Percentiles rank a stretch among this genome's conserved stretches.
phyloP scores from a whole-genome alignment of 1,140 invertebrate species.

The Homarus americanus region DNA sequence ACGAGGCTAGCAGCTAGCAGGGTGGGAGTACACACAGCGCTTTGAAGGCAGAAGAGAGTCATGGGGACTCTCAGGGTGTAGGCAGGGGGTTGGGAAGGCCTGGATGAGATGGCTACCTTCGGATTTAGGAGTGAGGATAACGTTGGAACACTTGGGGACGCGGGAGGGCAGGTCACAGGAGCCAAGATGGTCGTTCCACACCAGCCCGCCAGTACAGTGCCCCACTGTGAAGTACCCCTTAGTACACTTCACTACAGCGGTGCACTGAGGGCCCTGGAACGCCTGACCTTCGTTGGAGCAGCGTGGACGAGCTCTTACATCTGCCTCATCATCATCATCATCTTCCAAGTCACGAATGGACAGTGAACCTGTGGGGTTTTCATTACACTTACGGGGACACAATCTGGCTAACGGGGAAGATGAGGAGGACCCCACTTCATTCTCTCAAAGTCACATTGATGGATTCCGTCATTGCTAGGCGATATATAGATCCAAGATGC shows the following conservation, averaged over 20 bases:
- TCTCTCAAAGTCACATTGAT: no score
- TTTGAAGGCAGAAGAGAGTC: not conserved
- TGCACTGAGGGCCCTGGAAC: constrained; percentile 41
- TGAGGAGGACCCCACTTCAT: no score
- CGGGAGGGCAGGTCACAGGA: constrained; percentile 27
- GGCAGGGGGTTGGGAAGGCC: not conserved
- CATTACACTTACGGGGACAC: constrained; percentile 36
- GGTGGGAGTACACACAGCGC: not conserved
- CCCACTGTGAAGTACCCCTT: constrained; percentile 2
- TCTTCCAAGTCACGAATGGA: constrained; percentile 13
- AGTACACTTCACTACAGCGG: constrained; percentile 25
- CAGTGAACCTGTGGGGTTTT: constrained; percentile 46
- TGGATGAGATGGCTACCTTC: constrained; percentile 32
- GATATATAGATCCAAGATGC: no score
- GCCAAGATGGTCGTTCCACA: constrained; percentile 26
- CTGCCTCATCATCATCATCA: not conserved
- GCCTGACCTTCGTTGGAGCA: constrained; percentile 35
- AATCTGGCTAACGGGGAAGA: not conserved
- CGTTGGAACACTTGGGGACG: constrained; percentile 38
- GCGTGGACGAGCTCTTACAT: not conserved
- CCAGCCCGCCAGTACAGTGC: constrained; percentile 55
- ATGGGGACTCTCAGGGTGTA: not conserved
- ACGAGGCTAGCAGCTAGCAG: not conserved
- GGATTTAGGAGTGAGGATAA: constrained; percentile 34
- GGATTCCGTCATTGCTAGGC: no score